Evolutionary conservation across 2,888 invertebrate species (phyloP).

Genomic region (Dione juno): DNA sequence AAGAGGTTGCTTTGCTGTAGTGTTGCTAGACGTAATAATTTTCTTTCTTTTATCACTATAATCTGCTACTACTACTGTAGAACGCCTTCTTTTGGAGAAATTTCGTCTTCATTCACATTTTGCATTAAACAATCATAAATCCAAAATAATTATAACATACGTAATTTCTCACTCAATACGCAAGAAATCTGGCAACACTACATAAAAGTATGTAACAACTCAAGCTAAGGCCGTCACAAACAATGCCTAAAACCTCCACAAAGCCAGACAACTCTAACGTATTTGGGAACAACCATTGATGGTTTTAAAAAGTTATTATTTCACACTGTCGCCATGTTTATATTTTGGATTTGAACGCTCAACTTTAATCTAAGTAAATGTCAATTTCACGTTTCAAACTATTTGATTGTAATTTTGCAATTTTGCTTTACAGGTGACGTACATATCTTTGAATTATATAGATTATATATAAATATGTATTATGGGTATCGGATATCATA

Average conservation of each 20-base stretch:
- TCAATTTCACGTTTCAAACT: slow-evolving; percentile 65
- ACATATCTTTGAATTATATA: slow-evolving; percentile 82
- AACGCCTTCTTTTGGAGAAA: neutral
- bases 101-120: neutral
- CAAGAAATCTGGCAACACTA: slow-evolving; percentile 17
- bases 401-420: slow-evolving; percentile 50
- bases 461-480: slow-evolving; percentile 66
- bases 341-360: slow-evolving; percentile 53
- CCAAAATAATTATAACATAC: no score
- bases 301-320: slow-evolving; percentile 53
- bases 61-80: neutral
- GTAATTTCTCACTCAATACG: no score
- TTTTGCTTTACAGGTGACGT: slow-evolving; percentile 80
- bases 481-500: slow-evolving; percentile 66
- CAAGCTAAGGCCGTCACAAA: neutral
- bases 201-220: neutral
- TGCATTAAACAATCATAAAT: neutral
- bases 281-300: slow-evolving; percentile 46
- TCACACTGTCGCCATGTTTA: slow-evolving; percentile 45
- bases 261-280: slow-evolving; percentile 41
- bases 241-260: slow-evolving; percentile 26
- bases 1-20: neutral
- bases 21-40: slow-evolving; percentile 5
- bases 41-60: neutral
- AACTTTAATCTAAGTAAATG: slow-evolving; percentile 71